Conservation (phyloP, 2,888 invertebrate species). For the Eustalomyia histrio region DNA sequence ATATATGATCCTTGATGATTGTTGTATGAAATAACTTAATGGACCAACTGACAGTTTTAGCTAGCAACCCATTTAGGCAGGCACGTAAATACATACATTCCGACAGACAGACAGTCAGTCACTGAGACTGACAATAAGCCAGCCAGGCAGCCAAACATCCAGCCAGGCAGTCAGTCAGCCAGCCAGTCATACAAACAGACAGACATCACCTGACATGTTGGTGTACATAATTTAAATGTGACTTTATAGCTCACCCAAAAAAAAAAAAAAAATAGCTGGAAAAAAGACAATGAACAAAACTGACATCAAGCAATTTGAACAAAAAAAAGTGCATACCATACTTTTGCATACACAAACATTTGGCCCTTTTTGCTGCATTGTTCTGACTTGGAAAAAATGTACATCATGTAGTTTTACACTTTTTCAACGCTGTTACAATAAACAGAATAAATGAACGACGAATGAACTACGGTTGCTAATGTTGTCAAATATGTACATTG, state of each 20-base stretch:
- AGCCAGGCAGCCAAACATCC: neutral
- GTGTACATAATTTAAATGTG: slow-evolving; percentile 18
- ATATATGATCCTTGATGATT: slow-evolving; percentile 12
- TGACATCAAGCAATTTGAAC: slow-evolving; percentile 5
- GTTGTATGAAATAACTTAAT: slow-evolving; percentile 30
- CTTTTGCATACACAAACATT: slow-evolving; percentile 7
- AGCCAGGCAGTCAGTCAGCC: neutral
- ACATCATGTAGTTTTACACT: neutral
- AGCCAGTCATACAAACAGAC: neutral
- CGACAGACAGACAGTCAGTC: neutral
- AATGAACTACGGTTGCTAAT: slow-evolving; percentile 29
- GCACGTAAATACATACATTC: neutral
- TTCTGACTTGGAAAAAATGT: neutral
- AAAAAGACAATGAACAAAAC: neutral
- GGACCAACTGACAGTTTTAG: slow-evolving; percentile 27
- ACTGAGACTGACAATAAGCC: neutral
- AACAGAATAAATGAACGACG: slow-evolving; percentile 4
- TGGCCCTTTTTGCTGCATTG: neutral
- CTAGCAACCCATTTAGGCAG: slow-evolving; percentile 5
- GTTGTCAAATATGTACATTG: slow-evolving; percentile 54
- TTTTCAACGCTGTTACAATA: slow-evolving; percentile 14
- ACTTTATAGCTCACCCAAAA: neutral
- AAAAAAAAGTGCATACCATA: neutral
- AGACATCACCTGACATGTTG: slow-evolving; percentile 22
- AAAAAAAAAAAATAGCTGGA: neutral